These are phyloP conservation scores for Fragum sueziense DNA, from an alignment of 2,888 invertebrate species.

Conservation along the genomic window DNA sequence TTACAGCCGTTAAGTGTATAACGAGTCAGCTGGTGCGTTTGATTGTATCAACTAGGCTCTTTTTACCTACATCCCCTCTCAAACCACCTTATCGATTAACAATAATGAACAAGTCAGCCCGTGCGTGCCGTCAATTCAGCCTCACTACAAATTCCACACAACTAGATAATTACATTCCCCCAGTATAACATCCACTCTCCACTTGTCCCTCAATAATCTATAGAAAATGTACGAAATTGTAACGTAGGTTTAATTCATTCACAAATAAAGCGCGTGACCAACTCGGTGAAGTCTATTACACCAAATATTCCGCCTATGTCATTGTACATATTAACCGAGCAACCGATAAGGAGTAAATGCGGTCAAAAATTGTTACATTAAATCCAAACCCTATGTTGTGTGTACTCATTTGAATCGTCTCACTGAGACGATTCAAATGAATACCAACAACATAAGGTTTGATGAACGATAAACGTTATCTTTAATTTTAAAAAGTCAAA, in stretches of 20 bases:
- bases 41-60: not conserved
- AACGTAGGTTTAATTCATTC: constrained; percentile 9
- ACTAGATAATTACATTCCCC: not conserved
- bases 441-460: no score
- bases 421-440: no score
- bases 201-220: not conserved
- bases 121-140: not conserved
- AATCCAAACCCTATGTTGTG: no score
- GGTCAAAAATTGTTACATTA: no score
- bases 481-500: no score
- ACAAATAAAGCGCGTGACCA: constrained; percentile 23
- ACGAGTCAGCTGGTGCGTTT: no score
- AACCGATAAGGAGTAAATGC: no score
- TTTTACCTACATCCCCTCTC: not conserved
- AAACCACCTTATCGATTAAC: constrained; percentile 5
- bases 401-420: no score
- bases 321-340: no score
- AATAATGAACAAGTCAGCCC: constrained; percentile 4
- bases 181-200: not conserved
- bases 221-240: no score
- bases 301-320: constrained; percentile 45
- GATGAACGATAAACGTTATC: no score
- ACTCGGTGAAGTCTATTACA: not conserved
- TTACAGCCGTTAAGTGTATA: no score
- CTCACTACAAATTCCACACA: not conserved